A percentile compares a stretch with the other conserved stretches of the same genome.
Evolutionary conservation across 2,888 invertebrate species (phyloP).

Genomic region (Salpingus planirostris): DNA sequence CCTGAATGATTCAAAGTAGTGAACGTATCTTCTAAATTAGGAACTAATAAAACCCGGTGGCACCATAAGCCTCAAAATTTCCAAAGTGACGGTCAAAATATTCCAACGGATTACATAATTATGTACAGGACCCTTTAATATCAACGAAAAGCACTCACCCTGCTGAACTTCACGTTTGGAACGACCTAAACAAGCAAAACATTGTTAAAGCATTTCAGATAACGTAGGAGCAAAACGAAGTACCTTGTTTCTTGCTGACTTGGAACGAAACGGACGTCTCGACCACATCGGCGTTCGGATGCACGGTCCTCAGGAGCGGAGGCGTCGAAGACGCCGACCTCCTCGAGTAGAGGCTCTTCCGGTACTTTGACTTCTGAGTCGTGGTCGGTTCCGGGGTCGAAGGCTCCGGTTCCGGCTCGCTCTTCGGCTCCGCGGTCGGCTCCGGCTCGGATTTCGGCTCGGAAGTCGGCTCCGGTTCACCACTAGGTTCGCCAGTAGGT

Average conservation of each 20-base stretch:
- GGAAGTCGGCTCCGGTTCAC: constrained; percentile 28
- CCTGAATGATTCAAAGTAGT: too few species aligned
- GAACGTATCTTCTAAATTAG: too few species aligned
- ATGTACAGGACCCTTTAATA: constrained; percentile 3
- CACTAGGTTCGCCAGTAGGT: constrained; percentile 36
- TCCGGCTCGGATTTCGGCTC: constrained; percentile 28
- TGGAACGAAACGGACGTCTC: constrained; percentile 73
- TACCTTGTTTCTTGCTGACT: constrained; percentile 56
- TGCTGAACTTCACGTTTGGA: too few species aligned
- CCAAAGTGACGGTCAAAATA: too few species aligned
- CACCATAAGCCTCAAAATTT: too few species aligned
- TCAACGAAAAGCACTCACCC: constrained; percentile 1
- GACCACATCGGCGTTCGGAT: constrained; percentile 53
- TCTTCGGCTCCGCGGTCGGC: constrained; percentile 37
- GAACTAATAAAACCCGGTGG: too few species aligned
- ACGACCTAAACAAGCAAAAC: too few species aligned
- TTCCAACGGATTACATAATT: too few species aligned
- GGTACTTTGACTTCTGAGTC: constrained; percentile 24
- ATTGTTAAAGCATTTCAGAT: constrained; percentile 1
- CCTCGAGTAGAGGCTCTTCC: constrained; percentile 35
- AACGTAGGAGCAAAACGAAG: background rate
- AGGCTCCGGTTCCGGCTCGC: constrained; percentile 34
- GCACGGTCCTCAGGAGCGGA: constrained; percentile 7
- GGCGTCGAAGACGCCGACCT: constrained; percentile 31
- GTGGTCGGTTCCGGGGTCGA: constrained; percentile 32